Base-by-base conservation (phyloP, 2,797 vertebrate genomes). In the Eupleurogrammus muticus region DNA sequence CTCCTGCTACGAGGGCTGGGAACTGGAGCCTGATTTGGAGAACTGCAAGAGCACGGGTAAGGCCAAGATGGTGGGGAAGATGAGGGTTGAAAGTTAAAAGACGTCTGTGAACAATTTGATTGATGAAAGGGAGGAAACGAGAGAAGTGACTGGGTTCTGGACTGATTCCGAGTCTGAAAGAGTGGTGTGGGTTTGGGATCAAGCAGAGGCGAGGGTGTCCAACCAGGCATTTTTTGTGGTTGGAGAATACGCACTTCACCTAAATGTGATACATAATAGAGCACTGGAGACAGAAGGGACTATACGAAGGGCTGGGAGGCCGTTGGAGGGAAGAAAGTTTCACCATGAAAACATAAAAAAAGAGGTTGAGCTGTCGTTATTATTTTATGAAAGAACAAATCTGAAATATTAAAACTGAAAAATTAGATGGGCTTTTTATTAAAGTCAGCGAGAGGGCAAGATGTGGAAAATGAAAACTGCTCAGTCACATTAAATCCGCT, bases 1-100 rank as follows among this genome's bases (percentile, higher is more conserved):
- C 82, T 98, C 97, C 10, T 99, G 97, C 86, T 98, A 98, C 0
- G 96, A 99, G 9, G 97, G 97, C 48, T 99, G 97, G 97, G 93
- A 95, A 61, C 92, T 99, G 87, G 97, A 98, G 77, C 89, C 95
- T 0, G 97, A 99, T 0, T 95, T 96, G 64, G 97, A 98, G 91
- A 98, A 94, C 94, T 99, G 97, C 95, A 96, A 94, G 78, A 98
- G 97, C 89, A 93, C 95, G 6, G 97, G 97, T 97, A 67, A 53
- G 92, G 9, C 16, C 21, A 28, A 53, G 57, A 19, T 5, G 19
- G 32, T 14, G 23, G 34, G 9, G 16, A 32, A 4, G 38, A 4
- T n/a, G 14, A 32, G 7, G 11, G 35, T 49, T 12, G 34, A 17
- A 34, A 42, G 36, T 61, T 36, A 2, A 34, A 55, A 48, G 50